These are phyloP conservation scores for Penaeus indicus DNA, from an alignment of 1,140 invertebrate species.

Conservation along the genomic window DNA sequence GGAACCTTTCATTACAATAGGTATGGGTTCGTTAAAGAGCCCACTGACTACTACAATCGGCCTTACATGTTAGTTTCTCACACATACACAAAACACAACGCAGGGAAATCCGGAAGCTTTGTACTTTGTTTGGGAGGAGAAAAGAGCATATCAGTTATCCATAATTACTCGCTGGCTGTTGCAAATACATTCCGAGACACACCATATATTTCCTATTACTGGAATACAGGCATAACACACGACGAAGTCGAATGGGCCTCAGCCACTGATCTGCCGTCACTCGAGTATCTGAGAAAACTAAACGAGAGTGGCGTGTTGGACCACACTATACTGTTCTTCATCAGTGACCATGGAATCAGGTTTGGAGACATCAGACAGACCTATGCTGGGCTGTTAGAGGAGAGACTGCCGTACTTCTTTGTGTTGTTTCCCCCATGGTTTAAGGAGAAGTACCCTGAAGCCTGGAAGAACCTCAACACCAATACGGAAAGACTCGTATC, in stretches of 20 bases:
- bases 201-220: neutral
- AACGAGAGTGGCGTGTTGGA: constrained; percentile 69
- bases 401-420: constrained; percentile 87
- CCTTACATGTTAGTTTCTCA: constrained; percentile 65
- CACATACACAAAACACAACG: neutral
- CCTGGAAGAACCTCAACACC: constrained; percentile 77
- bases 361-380: constrained; percentile 86
- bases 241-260: neutral
- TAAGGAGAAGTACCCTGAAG: constrained; percentile 75
- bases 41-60: constrained; percentile 72
- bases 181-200: neutral
- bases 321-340: constrained; percentile 79
- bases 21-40: constrained; percentile 71
- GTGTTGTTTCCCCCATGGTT: constrained; percentile 84
- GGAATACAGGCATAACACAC: neutral
- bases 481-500: constrained; percentile 75
- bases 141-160: constrained; percentile 19
- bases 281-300: constrained; percentile 51
- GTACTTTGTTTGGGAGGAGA: constrained; percentile 7
- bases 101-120: neutral
- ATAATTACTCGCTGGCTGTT: constrained; percentile 11
- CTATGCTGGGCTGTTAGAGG: constrained; percentile 88
- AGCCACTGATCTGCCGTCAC: neutral
- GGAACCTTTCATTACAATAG: constrained; percentile 73
- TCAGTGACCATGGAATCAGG: constrained; percentile 93